Evolutionary conservation across 2,797 vertebrate species (phyloP).

Genomic region (Acanthurus lineatus): DNA sequence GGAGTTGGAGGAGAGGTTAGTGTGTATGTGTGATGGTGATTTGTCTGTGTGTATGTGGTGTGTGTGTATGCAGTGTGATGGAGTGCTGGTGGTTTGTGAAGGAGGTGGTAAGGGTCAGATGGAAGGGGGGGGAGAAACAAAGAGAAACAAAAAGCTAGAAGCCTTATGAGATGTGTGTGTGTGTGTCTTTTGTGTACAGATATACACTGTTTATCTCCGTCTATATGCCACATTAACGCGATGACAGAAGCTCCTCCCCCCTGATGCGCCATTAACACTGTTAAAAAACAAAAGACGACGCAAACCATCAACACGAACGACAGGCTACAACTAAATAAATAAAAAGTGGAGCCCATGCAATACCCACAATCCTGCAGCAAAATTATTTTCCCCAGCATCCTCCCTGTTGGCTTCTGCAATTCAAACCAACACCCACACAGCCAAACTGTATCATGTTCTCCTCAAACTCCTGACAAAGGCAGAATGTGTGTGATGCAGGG

Average conservation of each 20-base stretch:
- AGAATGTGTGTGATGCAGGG: conserved; percentile 48
- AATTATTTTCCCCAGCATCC: conserved; percentile 57
- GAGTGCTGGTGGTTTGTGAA: conserved; percentile 45
- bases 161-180: conserved; percentile 17
- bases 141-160: conserved; percentile 39
- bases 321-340: conserved; percentile 41
- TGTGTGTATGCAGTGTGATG: conserved; percentile 25
- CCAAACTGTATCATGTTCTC: conserved; percentile 55
- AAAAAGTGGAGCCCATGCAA: conserved; percentile 38
- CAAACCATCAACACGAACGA: conserved; percentile 38
- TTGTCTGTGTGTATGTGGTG: conserved; percentile 1
- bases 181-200: neutral
- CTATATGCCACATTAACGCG: neutral
- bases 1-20: conserved; percentile 55
- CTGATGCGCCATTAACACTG: conserved; percentile 10
- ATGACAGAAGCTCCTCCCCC: conserved; percentile 16
- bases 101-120: conserved; percentile 48
- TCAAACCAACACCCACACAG: conserved; percentile 63
- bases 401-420: conserved; percentile 59
- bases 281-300: conserved; percentile 4
- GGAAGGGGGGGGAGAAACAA: conserved; percentile 28
- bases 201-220: conserved; percentile 7
- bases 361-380: conserved; percentile 63
- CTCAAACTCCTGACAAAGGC: conserved; percentile 60
- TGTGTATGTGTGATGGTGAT: conserved; percentile 37